Base-by-base conservation (phyloP, 2,113 vertebrate species). In the Nicator chloris region DNA sequence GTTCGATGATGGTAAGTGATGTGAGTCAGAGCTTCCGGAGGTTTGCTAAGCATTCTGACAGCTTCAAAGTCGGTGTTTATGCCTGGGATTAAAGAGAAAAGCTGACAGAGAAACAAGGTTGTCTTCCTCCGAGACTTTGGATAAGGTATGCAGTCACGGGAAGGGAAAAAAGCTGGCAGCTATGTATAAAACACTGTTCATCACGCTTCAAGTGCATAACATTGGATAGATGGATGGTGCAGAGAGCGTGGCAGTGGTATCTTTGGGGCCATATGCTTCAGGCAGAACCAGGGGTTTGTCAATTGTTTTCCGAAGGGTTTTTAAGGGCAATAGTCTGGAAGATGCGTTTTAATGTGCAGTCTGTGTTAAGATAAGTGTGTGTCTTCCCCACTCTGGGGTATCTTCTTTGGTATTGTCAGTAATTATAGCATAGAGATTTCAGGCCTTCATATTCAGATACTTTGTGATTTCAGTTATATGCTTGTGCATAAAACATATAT, bases 231-330 rank as follows among this genome's bases (percentile, higher is more conserved):
- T 30, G 59, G n/a, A 5, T 31, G 3, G 3, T 31, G 24, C 42
- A 2, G 1, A 6, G 84, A 39, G 33, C 5, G 0, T 31, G 51
- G 85, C 49, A 11, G 0, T 13, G 44, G 33, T n/a, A 0, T 27
- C 75, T 53, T 23, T 51, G 78, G 33, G 50, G 40, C 53, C 30
- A 1, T 7, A 6, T 21, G 24, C 70, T 65, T 49, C 81, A n/a
- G 14, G 53, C 64, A 65, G 27, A 83, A 13, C 21, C 5, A 53
- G 31, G 44, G 47, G 17, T 45, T 73, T 86, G 57, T 4, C 33
- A 33, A 3, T 50, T 80, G 14, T 87, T 82, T 93, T 66, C 69
- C 35, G 21, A 56, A 40, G 35, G 18, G 15, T 8, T 85, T 82
- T 68, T 30, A 39, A 69, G 42, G 21, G 26, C 35, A 18, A 0